A percentile compares a stretch with the other conserved stretches of the same genome.
These are phyloP conservation scores for Drosophila nigricruria DNA, from an alignment of 2,888 invertebrate species.

Conservation along the genomic window DNA sequence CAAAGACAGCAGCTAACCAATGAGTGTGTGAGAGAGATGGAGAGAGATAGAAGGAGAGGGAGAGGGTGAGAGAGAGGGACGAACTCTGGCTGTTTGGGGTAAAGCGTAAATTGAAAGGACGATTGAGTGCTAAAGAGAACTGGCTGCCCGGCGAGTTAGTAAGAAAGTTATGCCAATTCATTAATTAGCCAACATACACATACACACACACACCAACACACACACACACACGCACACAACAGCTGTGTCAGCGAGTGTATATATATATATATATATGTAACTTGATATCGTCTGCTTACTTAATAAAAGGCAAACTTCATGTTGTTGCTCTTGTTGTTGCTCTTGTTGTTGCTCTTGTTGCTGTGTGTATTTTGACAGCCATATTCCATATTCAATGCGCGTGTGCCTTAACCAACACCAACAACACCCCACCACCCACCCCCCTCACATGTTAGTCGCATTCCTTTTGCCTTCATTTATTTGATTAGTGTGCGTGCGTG, in stretches of 20 bases:
- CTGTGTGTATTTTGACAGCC: slow-evolving; percentile 52
- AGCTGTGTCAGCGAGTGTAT: slow-evolving; percentile 20
- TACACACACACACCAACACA: slow-evolving; percentile 22
- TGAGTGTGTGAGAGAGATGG: background rate
- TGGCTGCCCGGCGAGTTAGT: slow-evolving; percentile 49
- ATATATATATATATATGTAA: slow-evolving; percentile 54
- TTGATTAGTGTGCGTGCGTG: slow-evolving; percentile 67
- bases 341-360: slow-evolving; percentile 18
- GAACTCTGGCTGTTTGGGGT: background rate
- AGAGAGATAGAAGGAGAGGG: background rate
- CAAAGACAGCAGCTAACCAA: background rate
- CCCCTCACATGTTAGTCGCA: background rate
- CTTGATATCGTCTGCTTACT: slow-evolving; percentile 70
- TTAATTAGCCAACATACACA: slow-evolving; percentile 74
- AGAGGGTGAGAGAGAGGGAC: background rate
- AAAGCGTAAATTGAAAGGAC: slow-evolving; percentile 49
- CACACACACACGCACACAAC: slow-evolving; percentile 15
- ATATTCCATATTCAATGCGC: slow-evolving; percentile 78
- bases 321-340: slow-evolving; percentile 31
- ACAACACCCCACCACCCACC: background rate
- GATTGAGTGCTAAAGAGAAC: slow-evolving; percentile 49
- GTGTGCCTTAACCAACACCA: slow-evolving; percentile 29
- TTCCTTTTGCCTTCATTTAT: slow-evolving; percentile 56
- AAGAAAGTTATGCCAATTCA: slow-evolving; percentile 80
- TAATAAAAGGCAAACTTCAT: slow-evolving; percentile 63